Percentiles rank a stretch among this genome's conserved stretches.
Evolutionary conservation across 2,113 vertebrate species (phyloP).

Genomic region (Steatornis caripensis): DNA sequence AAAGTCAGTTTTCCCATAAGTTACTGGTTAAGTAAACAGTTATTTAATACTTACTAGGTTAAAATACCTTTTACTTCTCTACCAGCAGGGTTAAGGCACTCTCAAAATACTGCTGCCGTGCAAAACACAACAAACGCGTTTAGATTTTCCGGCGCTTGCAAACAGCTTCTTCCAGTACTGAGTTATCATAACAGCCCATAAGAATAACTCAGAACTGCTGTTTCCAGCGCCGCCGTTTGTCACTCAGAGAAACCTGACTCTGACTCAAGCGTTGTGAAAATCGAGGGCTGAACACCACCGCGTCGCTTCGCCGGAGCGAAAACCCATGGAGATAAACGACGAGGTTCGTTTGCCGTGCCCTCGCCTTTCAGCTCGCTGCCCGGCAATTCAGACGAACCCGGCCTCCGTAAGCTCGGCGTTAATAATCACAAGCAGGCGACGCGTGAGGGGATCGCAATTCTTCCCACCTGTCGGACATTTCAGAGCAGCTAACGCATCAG

Average conservation of each 20-base stretch:
- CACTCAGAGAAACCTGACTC: background rate
- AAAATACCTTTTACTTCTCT: slow-evolving; percentile 4
- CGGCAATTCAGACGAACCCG: background rate
- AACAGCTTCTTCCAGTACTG: background rate
- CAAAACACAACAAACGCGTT: background rate
- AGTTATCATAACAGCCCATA: background rate
- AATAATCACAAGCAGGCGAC: background rate
- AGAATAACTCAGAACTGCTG: background rate
- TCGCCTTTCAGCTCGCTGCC: background rate
- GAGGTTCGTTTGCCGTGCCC: background rate
- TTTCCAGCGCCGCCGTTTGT: background rate
- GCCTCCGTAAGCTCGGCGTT: background rate
- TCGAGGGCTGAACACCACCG: background rate
- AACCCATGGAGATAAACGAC: background rate
- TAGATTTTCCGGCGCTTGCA: background rate
- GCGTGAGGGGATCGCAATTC: background rate
- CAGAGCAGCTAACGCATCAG: no score
- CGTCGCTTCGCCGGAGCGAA: background rate
- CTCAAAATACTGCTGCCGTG: background rate
- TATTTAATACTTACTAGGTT: background rate
- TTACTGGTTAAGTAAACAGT: slow-evolving; percentile 32
- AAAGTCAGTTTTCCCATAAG: slow-evolving; percentile 1
- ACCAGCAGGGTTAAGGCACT: background rate
- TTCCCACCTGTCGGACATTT: background rate
- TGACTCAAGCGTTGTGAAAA: background rate